Conservation (phyloP, 2,888 invertebrate genomes). For the Hydrotaea diabolus region DNA sequence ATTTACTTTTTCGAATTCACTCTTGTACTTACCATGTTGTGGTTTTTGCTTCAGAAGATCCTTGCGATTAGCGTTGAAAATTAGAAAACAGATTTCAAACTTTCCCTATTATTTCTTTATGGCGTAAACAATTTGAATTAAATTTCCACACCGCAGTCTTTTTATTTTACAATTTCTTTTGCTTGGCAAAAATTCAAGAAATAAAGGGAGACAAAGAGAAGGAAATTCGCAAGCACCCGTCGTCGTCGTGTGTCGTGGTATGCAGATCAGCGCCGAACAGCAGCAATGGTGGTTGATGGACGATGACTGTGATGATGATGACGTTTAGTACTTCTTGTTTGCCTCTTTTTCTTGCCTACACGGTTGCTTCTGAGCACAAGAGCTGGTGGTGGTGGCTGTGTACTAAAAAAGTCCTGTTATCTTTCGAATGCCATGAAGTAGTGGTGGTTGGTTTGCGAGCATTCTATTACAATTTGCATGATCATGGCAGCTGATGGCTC, state of each 20-base stretch:
- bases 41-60: neutral
- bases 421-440: neutral
- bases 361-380: conserved; percentile 25
- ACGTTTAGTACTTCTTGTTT: neutral
- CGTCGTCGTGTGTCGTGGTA: conserved; percentile 23
- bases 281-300: conserved; percentile 46
- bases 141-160: conserved; percentile 28
- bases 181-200: neutral
- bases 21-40: conserved; percentile 56
- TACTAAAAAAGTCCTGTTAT: conserved; percentile 64
- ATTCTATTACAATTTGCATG: conserved; percentile 40
- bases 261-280: conserved; percentile 45
- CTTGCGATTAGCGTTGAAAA: neutral
- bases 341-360: conserved; percentile 5
- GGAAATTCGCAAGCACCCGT: conserved; percentile 39
- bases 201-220: neutral
- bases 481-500: too few species aligned
- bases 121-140: neutral
- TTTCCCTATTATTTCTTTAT: neutral
- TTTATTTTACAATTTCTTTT: neutral
- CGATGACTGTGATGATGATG: conserved; percentile 27
- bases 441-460: conserved; percentile 29
- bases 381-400: neutral
- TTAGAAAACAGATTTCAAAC: neutral
- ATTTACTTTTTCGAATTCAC: neutral